Evolutionary conservation across 2,113 vertebrate species (phyloP).

Genomic region (Danio rerio): DNA sequence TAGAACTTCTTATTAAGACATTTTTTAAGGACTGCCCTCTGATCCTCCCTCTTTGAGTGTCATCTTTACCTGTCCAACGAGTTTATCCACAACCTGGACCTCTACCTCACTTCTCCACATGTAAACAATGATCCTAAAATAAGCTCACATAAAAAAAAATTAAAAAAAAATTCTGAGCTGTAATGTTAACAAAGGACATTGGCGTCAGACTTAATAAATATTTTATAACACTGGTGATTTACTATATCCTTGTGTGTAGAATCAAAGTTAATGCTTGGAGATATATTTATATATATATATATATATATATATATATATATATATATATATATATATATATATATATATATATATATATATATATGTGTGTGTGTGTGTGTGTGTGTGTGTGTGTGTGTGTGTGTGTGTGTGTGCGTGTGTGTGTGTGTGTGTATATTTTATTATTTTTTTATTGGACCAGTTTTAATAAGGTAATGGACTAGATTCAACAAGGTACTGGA

Average conservation of each 20-base stretch:
- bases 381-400: no score
- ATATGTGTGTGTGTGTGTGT: no score
- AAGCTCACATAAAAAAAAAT: background rate
- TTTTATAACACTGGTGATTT: background rate
- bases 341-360: no score
- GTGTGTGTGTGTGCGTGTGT: no score
- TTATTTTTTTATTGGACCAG: no score
- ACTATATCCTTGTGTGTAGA: background rate
- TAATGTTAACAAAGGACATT: background rate
- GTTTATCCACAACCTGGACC: constrained; percentile 57
- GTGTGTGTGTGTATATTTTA: no score
- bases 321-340: no score
- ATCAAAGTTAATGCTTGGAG: background rate
- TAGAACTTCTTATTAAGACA: constrained; percentile 32
- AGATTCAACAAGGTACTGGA: no score
- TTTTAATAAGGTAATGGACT: no score
- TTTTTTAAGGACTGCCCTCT: constrained; percentile 18
- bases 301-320: no score
- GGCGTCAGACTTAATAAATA: background rate
- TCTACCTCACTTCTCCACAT: constrained; percentile 18
- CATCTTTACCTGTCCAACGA: constrained; percentile 66
- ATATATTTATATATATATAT: no score
- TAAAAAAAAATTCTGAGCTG: background rate
- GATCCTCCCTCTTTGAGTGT: constrained; percentile 35
- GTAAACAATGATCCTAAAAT: constrained; percentile 38